Conservation (phyloP, 1,140 invertebrate species). For the Heliothis virescens region DNA sequence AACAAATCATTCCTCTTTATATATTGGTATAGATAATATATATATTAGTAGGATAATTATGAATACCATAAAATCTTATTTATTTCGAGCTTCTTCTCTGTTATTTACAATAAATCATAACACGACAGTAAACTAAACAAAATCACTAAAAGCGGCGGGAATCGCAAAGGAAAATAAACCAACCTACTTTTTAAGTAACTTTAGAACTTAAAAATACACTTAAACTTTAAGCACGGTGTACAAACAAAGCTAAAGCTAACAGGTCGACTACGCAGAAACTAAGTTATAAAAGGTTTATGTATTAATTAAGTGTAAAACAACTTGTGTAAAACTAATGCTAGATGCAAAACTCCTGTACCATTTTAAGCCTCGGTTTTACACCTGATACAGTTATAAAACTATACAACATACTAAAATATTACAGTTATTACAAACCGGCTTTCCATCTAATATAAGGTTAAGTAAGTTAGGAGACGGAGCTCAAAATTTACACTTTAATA, state of each 20-base stretch:
- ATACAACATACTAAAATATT: conserved; percentile 23
- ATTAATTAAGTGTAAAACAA: conserved; percentile 29
- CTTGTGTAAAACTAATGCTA: conserved; percentile 2
- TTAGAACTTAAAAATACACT: conserved; percentile 7
- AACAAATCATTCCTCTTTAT: too few relatives aligned
- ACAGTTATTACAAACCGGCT: conserved; percentile 31
- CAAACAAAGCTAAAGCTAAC: conserved; percentile 19
- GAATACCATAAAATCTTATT: too few relatives aligned
- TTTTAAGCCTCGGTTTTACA: conserved; percentile 12
- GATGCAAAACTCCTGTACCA: conserved; percentile 8
- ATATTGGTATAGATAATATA: too few relatives aligned
- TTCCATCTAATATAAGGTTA: conserved; percentile 32
- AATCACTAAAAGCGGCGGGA: too few relatives aligned
- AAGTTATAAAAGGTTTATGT: conserved; percentile 35
- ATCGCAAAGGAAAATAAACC: background rate
- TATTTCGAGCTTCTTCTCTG: too few relatives aligned
- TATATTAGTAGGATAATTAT: too few relatives aligned
- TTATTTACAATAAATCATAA: too few relatives aligned
- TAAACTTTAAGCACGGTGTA: background rate
- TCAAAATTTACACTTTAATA: conserved; percentile 48
- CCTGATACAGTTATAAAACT: conserved; percentile 45
- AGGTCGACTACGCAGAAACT: background rate
- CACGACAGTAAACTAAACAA: too few relatives aligned
- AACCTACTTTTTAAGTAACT: background rate
- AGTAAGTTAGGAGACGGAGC: conserved; percentile 41